Conservation (phyloP, 1,140 invertebrate genomes). For the Meloidogyne floridensis region DNA sequence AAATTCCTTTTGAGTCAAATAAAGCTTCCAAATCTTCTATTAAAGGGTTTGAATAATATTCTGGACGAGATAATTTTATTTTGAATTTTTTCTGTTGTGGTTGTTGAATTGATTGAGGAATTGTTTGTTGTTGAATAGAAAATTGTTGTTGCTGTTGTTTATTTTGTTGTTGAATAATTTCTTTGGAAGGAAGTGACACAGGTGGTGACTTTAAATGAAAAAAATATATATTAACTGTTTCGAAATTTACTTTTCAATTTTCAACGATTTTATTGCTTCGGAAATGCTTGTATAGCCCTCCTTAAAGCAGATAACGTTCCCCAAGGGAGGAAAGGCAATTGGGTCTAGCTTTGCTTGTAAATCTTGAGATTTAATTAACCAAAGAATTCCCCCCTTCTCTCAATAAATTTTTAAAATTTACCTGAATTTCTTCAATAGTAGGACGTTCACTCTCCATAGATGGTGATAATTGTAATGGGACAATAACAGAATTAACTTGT, state of each 20-base stretch:
- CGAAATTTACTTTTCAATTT: too few relatives aligned
- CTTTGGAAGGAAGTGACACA: neutral
- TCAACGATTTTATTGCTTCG: too few relatives aligned
- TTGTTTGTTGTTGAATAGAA: too few relatives aligned
- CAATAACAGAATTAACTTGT: neutral
- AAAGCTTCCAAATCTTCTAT: slow-evolving; percentile 74
- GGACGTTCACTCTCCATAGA: neutral
- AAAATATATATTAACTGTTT: neutral
- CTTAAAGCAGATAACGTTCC: too few relatives aligned
- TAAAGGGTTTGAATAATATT: slow-evolving; percentile 72
- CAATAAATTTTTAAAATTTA: neutral
- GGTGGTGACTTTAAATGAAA: neutral
- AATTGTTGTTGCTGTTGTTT: neutral
- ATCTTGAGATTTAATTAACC: too few relatives aligned
- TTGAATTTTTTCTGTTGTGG: slow-evolving; percentile 11
- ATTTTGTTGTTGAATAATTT: neutral
- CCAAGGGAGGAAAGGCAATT: too few relatives aligned
- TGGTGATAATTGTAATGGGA: neutral
- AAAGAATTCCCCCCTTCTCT: too few relatives aligned
- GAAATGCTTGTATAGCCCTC: too few relatives aligned
- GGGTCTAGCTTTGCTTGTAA: too few relatives aligned
- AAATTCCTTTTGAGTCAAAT: slow-evolving; percentile 66
- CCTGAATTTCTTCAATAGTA: neutral
- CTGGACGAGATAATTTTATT: slow-evolving; percentile 34
- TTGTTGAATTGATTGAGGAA: neutral